phyloP scores from a whole-genome alignment of 2,797 vertebrate genomes.

The Lates japonicus region DNA sequence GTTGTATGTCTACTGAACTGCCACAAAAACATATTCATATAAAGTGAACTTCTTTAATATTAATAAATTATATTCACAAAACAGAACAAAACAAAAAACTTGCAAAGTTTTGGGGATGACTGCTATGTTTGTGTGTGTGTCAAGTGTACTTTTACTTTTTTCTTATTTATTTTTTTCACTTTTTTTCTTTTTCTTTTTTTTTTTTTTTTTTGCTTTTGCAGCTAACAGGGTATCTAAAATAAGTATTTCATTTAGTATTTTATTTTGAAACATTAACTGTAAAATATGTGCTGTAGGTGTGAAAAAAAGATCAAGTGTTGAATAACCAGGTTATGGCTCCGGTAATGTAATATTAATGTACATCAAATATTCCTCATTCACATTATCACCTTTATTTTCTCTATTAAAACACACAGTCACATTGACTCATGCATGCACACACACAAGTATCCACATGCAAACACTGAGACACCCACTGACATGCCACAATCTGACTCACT shows the following conservation, averaged over 20 bases:
- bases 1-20: no score
- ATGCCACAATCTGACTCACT: slow-evolving; percentile 60
- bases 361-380: slow-evolving; percentile 1
- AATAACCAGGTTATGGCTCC: background rate
- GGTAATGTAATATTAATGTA: background rate
- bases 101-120: background rate
- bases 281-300: no score
- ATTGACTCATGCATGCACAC: slow-evolving; percentile 36
- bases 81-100: background rate
- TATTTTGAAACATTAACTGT: background rate
- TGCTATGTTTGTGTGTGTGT: background rate
- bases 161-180: no score
- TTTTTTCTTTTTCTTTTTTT: no score
- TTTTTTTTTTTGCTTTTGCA: background rate
- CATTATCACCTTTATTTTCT: slow-evolving; percentile 3
- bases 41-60: no score
- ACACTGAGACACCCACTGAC: slow-evolving; percentile 56
- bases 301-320: background rate
- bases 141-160: background rate
- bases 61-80: no score
- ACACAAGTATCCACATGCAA: slow-evolving; percentile 23
- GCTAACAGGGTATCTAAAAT: background rate
- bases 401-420: slow-evolving; percentile 15
- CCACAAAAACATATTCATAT: no score
- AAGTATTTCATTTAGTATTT: background rate